Base-by-base conservation (phyloP, 2,888 invertebrate species). In the Toxonevra muliebris region DNA sequence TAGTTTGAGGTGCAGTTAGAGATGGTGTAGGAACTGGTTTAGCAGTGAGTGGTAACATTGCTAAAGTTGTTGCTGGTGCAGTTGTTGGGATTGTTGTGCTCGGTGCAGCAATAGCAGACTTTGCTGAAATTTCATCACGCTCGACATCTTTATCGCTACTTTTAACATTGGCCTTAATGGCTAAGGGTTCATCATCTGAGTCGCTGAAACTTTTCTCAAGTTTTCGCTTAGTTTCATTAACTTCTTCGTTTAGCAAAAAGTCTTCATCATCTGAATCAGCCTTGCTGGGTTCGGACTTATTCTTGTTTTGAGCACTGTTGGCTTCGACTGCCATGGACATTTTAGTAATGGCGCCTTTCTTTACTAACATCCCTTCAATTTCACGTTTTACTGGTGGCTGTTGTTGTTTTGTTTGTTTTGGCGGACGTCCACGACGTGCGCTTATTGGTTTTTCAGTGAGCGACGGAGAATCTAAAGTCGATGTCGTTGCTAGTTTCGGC, bases 111-210 rank as follows among this genome's bases (percentile, higher is more conserved):
- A 69, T 70, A 57, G 72, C 69, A 40, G 64, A 17, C 19, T 69
- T 68, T 7, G 72, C 74, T 9, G 70, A 67, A 30, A 30, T 30
- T 30, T 30, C 30, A 30, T 30, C 30, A 7, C 30, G 30, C 2
- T 30, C 30, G 30, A 30, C 7, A 41, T 77, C 80, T 54, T 77
- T 77, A 62, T 80, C 80, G 65, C 70, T 71, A 43, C 76, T 70
- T 68, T 81, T 79, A 61, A 74, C 54, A 60, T 86, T 86, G 30
- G 89, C 81, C 76, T 89, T 87, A 65, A 86, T 85, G 19, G 88
- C 89, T 61, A 90, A 76, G 11, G 90, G 90, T 78, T 91, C 91
- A 75, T 90, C 90, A 74, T 91, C 90, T 1, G 90, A 90, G 77
- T 90, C 90, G 75, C 87, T 88, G 69, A 89, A 89, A 73, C 85